Base-by-base conservation (phyloP, 2,797 vertebrate genomes). In the Gadopsis marmoratus region DNA sequence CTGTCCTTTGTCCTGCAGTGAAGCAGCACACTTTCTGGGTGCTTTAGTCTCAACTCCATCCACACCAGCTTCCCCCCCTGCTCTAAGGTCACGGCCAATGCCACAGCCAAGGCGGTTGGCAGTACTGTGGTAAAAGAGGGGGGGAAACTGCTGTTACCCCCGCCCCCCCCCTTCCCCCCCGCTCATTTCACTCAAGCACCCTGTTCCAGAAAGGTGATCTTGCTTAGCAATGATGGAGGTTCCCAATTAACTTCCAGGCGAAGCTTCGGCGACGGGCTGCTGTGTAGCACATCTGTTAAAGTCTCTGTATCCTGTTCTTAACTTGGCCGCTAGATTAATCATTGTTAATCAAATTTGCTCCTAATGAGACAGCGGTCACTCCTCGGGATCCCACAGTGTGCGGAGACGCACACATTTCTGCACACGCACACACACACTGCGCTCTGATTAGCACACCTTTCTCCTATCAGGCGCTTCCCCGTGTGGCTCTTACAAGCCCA, bases 241-340 rank as follows among this genome's bases (percentile, higher is more conserved):
- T 83, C 83, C 84, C 86, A 88, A 88, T 94, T 93, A 94, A 78
- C 77, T 83, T 89, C 71, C 70, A 43, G 60, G 76, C 55, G 82
- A 82, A 83, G 72, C 76, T 62, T 81, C 39, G 8, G 69, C 23
- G 50, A 55, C 55, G 1, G 47, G 50, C 79, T 37, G 58, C 89
- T 70, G 90, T 60, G 81, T 14, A 66, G 83, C 85, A 76, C 93
- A 94, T 95, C 92, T 91, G 92, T 89, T 89, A 74, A 72, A 84
- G 83, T 64, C 86, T 84, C 68, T 0, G 56, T 53, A 59, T 90
- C 83, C 86, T 76, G 77, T 70, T 82, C 79, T 88, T 60, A 86
- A 70, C 73, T 31, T 65, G 65, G 55, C 74, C 0, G 50, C 67
- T 45, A 79, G 81, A 92, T 95, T 86, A 90, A 92, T 94, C 85